Evolutionary conservation across 2,888 invertebrate genomes (phyloP).

Genomic region (Drosophila borborema): DNA sequence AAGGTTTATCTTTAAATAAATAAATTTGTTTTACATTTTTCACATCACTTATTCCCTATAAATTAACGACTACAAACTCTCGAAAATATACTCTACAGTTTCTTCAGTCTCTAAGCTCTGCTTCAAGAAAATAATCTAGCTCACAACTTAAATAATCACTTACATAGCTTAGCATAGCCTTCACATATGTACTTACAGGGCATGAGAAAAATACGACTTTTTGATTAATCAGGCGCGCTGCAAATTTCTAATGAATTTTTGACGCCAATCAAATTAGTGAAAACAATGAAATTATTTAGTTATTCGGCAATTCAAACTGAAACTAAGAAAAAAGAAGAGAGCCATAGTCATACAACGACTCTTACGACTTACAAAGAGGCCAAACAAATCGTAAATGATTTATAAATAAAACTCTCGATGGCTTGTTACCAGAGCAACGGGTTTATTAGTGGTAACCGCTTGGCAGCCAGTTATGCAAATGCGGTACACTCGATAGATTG

Average conservation of each 20-base stretch:
- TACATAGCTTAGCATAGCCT: too few relatives aligned
- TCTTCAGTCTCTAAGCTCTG: neutral
- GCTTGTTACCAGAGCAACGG: constrained; percentile 63
- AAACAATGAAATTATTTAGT: constrained; percentile 69
- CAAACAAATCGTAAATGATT: constrained; percentile 70
- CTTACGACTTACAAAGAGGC: constrained; percentile 13
- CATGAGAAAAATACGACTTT: constrained; percentile 22
- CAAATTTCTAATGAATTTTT: constrained; percentile 62
- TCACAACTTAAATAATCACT: neutral
- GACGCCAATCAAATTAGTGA: constrained; percentile 71
- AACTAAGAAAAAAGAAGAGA: constrained; percentile 2
- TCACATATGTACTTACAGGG: neutral
- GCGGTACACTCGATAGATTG: constrained; percentile 40
- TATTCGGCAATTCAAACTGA: constrained; percentile 21
- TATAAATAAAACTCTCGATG: constrained; percentile 42
- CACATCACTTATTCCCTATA: neutral
- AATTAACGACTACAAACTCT: neutral
- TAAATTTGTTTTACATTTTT: too few relatives aligned
- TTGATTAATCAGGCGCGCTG: constrained; percentile 64
- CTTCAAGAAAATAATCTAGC: too few relatives aligned
- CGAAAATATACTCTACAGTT: neutral
- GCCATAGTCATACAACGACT: neutral
- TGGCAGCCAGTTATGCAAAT: constrained; percentile 67
- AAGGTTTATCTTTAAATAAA: too few relatives aligned
- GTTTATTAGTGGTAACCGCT: constrained; percentile 54